Percentiles rank a stretch among this genome's conserved stretches.
These are phyloP conservation scores for Leptinotarsa tumamoca DNA, from an alignment of 2,888 invertebrate species.

Conservation along the genomic window DNA sequence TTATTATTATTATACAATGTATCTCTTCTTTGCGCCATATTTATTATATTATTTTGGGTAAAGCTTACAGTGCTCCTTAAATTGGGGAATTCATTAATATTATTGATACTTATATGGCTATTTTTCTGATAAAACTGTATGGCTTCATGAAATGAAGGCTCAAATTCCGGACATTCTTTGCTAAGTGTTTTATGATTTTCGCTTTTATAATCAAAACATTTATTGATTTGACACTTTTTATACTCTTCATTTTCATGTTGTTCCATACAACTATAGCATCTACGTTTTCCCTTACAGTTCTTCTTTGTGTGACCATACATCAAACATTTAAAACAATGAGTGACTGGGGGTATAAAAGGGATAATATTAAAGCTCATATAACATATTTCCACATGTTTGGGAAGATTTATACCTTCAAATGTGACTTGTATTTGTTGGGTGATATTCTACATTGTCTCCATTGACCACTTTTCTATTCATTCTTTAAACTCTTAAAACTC, in stretches of 20 bases:
- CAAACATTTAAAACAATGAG: too few species aligned
- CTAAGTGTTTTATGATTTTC: not conserved
- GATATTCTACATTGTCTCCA: too few species aligned
- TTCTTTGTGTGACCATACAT: too few species aligned
- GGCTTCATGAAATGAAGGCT: slow-evolving; percentile 26
- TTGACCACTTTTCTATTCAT: too few species aligned
- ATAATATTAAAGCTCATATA: too few species aligned
- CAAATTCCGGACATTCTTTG: not conserved
- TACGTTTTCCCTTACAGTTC: too few species aligned
- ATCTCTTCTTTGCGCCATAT: not conserved
- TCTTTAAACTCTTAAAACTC: too few species aligned
- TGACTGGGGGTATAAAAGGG: too few species aligned
- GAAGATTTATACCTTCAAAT: too few species aligned
- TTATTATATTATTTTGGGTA: not conserved
- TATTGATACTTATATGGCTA: not conserved
- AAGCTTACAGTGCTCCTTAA: not conserved
- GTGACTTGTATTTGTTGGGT: too few species aligned
- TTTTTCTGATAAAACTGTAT: not conserved
- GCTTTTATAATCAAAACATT: not conserved
- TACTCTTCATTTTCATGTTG: not conserved
- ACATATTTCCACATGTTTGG: too few species aligned
- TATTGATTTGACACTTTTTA: not conserved
- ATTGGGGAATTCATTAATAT: not conserved
- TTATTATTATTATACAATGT: not conserved
- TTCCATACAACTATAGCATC: too few species aligned